Evolutionary conservation across 2,797 vertebrate genomes (phyloP), one percentile per base, ranked within the genome.

Genomic region (Muscicapa comitata): DNA sequence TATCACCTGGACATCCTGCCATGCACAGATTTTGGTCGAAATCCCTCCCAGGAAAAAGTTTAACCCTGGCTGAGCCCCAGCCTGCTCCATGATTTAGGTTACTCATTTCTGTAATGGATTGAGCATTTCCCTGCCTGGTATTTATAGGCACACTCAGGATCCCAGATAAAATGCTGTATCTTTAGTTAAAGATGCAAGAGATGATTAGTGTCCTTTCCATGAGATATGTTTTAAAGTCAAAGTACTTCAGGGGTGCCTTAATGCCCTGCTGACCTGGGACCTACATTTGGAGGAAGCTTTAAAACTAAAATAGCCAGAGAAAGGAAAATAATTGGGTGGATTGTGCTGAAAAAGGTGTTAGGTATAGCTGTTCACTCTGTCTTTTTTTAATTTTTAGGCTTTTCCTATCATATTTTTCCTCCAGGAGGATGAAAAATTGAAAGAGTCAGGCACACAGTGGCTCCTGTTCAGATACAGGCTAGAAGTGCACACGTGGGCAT

Each of bases 351-450:
- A 71, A 94, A 95, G 71, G 63, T 79, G 80, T 61, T 84, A 62
- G 75, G 59, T 48, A 75, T 37, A 78, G 72, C 59, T 81, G 68
- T 31, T 93, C 66, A 33, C 79, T 78, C 59, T 65, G 29, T 73
- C 84, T 96, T 92, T 73, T 91, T 96, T 95, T 90, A 92, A 94
- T 92, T 94, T 96, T 93, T 93, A 82, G 28, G 80, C 50, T 93
- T 96, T 94, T 88, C 80, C 75, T 79, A 63, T 68, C 72, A 43
- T 63, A 37, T 94, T 95, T 88, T 80, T 84, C 90, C 80, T 77
- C 58, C 75, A 90, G 86, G 94, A 92, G 33, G 68, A 93, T 94
- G 94, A 96, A 91, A 95, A 94, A 94, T 94, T 61, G 78, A 76
- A 88, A 95, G 59, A 85, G 55, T 63, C 0, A 2, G 42, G 85